Conservation (phyloP, 1,140 invertebrate genomes). For the Anoplophora glabripennis region DNA sequence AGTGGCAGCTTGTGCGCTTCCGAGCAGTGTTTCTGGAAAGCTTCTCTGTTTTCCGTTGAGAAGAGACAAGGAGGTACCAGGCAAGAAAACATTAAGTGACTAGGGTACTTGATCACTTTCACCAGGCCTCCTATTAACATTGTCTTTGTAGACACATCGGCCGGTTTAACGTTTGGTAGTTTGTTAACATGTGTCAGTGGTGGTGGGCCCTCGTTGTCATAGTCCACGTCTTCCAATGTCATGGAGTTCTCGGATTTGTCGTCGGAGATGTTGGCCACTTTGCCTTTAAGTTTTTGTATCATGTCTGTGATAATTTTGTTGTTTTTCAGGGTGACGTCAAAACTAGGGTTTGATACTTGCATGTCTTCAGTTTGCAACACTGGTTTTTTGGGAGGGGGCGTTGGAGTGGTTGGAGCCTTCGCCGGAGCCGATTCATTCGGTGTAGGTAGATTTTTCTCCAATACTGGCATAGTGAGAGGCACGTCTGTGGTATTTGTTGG, state of each 20-base stretch:
- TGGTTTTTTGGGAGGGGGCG: neutral
- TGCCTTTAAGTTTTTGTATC: constrained; percentile 37
- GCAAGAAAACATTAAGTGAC: constrained; percentile 33
- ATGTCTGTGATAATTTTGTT: constrained; percentile 6
- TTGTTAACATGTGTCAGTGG: constrained; percentile 22
- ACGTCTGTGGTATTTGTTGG: neutral
- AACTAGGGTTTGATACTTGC: neutral
- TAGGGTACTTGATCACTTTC: constrained; percentile 25
- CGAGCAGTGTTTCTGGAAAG: constrained; percentile 38
- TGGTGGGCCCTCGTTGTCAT: constrained; percentile 12
- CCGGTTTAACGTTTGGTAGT: neutral
- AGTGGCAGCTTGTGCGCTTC: constrained; percentile 19
- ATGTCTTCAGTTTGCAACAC: constrained; percentile 16
- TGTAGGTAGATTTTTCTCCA: constrained; percentile 9
- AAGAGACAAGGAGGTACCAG: constrained; percentile 35
- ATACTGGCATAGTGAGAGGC: constrained; percentile 9
- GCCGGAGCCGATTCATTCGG: neutral
- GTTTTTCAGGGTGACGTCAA: constrained; percentile 7
- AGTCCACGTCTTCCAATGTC: neutral
- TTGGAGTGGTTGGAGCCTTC: neutral
- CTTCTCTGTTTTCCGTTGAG: constrained; percentile 24
- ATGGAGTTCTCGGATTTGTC: neutral
- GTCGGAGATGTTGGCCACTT: neutral
- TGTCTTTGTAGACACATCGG: neutral
- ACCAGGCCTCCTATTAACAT: constrained; percentile 25